Percentiles rank a stretch among this genome's conserved stretches.
Evolutionary conservation across 2,888 invertebrate genomes (phyloP).

Genomic region (Callosobruchus maculatus): DNA sequence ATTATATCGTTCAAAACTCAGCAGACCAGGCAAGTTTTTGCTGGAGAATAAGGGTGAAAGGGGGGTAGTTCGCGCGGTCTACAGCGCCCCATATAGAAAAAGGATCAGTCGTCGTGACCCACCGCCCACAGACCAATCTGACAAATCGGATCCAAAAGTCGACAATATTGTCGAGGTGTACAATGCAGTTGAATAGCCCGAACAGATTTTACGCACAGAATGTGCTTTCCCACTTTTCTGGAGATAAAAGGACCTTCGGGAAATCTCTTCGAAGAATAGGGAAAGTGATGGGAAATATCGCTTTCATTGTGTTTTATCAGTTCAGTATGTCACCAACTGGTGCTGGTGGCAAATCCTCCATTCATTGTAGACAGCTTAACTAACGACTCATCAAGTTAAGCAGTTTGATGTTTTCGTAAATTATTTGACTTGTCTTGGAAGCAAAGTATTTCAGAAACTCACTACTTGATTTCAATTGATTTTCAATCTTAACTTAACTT

Average conservation of each 20-base stretch:
- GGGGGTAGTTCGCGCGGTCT: neutral
- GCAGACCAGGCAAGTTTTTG: constrained; percentile 16
- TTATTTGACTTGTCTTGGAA: no score
- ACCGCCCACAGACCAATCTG: constrained; percentile 50
- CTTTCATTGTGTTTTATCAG: no score
- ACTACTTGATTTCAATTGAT: no score
- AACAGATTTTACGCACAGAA: constrained; percentile 46
- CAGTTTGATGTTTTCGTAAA: no score
- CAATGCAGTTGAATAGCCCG: constrained; percentile 32
- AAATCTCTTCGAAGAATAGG: neutral
- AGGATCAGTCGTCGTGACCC: constrained; percentile 46
- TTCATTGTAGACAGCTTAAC: no score
- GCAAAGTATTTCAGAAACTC: no score
- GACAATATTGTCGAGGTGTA: constrained; percentile 50
- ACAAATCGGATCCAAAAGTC: constrained; percentile 54
- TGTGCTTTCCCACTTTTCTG: constrained; percentile 6
- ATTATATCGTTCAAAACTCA: constrained; percentile 44
- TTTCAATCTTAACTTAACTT: no score
- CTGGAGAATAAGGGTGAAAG: neutral
- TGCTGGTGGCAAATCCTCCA: no score
- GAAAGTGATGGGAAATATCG: neutral
- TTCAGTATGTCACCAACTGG: no score
- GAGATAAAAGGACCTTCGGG: constrained; percentile 8
- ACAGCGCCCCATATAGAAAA: constrained; percentile 47
- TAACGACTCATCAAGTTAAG: no score